Evolutionary conservation across 2,113 vertebrate species (phyloP).

Genomic region (Onychorhynchus coronatus): DNA sequence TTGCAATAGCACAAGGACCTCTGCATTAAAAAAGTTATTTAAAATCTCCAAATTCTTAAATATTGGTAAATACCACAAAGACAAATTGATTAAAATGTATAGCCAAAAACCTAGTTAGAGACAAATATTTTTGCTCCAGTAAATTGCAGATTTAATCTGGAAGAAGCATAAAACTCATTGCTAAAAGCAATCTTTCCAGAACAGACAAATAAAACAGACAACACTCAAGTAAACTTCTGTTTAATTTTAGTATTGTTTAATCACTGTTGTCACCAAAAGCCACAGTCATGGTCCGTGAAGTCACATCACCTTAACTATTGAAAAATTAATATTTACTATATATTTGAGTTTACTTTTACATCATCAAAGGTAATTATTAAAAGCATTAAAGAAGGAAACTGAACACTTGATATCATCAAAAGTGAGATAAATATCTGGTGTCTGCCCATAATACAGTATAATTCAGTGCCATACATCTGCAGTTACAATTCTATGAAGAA

Average conservation of each 20-base stretch:
- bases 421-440: not conserved
- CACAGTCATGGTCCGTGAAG: not conserved
- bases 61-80: not conserved
- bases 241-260: not conserved
- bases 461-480: not conserved
- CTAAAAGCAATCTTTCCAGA: slow-evolving; percentile 30
- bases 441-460: not conserved
- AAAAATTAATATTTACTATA: not conserved
- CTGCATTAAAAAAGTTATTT: not conserved
- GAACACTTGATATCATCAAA: not conserved
- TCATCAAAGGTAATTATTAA: not conserved
- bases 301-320: not conserved
- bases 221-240: not conserved
- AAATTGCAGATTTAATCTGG: not conserved
- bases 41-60: not conserved
- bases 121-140: not conserved
- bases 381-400: not conserved
- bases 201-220: not conserved
- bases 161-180: not conserved
- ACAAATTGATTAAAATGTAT: not conserved
- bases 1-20: not conserved
- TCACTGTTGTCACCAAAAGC: not conserved
- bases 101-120: not conserved
- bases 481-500: not conserved
- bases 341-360: not conserved